Evolutionary conservation across 2,888 invertebrate species (phyloP).

Genomic region (Panorpa germanica): DNA sequence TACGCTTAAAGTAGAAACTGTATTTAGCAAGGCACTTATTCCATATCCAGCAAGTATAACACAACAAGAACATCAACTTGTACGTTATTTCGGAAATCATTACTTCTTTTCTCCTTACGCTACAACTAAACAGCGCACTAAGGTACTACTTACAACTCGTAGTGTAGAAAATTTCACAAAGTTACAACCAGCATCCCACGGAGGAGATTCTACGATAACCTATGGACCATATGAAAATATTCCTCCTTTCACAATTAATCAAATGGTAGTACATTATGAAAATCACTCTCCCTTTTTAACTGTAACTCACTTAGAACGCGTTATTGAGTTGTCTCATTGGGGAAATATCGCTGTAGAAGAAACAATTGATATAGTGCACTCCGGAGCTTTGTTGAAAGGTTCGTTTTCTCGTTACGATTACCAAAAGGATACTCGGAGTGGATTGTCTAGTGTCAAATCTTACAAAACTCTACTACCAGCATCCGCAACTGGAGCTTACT

Average conservation of each 20-base stretch:
- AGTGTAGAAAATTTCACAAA: conserved; percentile 69
- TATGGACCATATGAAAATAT: conserved; percentile 81
- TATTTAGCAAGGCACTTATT: conserved; percentile 52
- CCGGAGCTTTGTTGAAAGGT: conserved; percentile 83
- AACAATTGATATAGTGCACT: conserved; percentile 75
- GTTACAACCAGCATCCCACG: conserved; percentile 57
- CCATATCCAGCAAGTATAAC: conserved; percentile 79
- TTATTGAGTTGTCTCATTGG: conserved; percentile 97
- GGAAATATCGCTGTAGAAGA: conserved; percentile 97
- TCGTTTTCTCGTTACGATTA: conserved; percentile 96
- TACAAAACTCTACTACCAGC: conserved; percentile 77
- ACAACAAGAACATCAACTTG: conserved; percentile 87
- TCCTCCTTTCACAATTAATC: conserved; percentile 34
- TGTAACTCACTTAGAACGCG: conserved; percentile 68
- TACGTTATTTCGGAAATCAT: conserved; percentile 69
- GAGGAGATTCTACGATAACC: conserved; percentile 59
- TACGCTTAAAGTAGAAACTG: conserved; percentile 45
- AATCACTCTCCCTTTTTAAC: conserved; percentile 93
- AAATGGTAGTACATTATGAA: conserved; percentile 76
- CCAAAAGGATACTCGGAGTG: conserved; percentile 78
- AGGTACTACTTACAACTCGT: conserved; percentile 54
- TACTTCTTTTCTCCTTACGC: conserved; percentile 72
- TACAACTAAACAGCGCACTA: conserved; percentile 64
- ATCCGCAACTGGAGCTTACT: conserved; percentile 89
- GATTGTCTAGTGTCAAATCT: conserved; percentile 74